Percentiles rank a stretch among this genome's conserved stretches.
These are phyloP conservation scores for Anoplopoma fimbria DNA, from an alignment of 2,113 vertebrate genomes.

Conservation along the genomic window DNA sequence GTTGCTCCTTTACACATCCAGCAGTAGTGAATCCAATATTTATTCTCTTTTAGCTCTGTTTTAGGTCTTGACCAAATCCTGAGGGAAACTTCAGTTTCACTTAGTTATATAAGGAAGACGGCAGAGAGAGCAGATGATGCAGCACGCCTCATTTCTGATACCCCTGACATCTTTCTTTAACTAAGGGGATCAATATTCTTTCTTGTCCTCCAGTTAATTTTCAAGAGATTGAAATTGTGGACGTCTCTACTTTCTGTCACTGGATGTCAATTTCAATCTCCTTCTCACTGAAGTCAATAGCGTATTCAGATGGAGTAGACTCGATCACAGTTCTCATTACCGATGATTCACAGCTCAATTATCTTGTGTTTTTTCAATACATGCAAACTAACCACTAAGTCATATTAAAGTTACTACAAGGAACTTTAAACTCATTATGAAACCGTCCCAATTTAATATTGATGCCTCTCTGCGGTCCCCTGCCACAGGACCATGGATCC, in stretches of 20 bases:
- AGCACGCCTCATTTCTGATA: constrained; percentile 8
- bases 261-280: neutral
- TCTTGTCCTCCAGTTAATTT: constrained; percentile 26
- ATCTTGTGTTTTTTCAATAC: neutral
- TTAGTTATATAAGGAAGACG: neutral
- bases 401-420: neutral
- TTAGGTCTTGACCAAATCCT: neutral
- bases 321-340: neutral
- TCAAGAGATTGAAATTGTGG: constrained; percentile 12
- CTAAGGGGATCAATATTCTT: constrained; percentile 54
- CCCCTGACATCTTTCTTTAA: constrained; percentile 30
- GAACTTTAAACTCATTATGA: neutral
- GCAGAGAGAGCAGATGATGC: neutral
- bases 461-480: neutral
- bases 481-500: too few relatives aligned
- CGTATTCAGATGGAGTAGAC: constrained; percentile 3
- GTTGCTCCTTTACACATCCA: neutral
- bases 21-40: neutral
- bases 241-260: neutral
- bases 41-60: neutral
- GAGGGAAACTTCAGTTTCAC: neutral
- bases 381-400: neutral
- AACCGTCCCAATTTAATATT: neutral
- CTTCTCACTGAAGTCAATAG: neutral
- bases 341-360: constrained; percentile 4